Base-by-base conservation (phyloP, 2,797 vertebrate species). In the Enoplosus armatus region DNA sequence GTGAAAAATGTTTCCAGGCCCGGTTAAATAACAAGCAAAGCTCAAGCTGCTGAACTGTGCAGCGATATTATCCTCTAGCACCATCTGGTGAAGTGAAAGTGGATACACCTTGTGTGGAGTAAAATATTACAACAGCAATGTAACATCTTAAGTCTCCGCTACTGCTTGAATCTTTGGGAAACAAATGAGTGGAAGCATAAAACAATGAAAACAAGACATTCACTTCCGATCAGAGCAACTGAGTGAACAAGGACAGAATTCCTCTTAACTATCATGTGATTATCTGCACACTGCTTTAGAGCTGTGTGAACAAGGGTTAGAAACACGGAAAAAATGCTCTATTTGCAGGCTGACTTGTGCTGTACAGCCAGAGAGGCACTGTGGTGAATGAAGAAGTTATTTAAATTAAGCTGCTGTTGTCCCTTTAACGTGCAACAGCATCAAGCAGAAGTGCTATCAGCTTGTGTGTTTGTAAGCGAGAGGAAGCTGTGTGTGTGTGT, bases 31-130 rank as follows among this genome's bases (percentile, higher is more conserved):
- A 67, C 51, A 20, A 55, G 60, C 33, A 8, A 80, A 67, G 56
- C 63, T 47, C 7, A 69, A 35, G 65, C 84, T 79, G 79, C 70
- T 72, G 63, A 61, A 79, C 47, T 72, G 69, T 59, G 53, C 5
- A 51, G 77, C 16, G 73, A 88, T 59, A 69, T 93, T 93, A 91
- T 95, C 93, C 95, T 95, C 92, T 94, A 95, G 94, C 93, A 90
- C 95, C 96, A 95, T 92, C 95, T 95, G 87, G 87, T 95, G 95
- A 90, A 85, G 74, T 54, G 61, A 92, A 82, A 67, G 67, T 84
- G 66, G 79, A 90, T 80, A 60, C 77, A 86, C 87, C 77, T 80
- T 80, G 53, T 75, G 70, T 50, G 43, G 26, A 72, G 24, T 31
- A 10, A 48, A 74, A 69, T 4, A 29, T 20, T 33, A 63, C 58